These are phyloP conservation scores for Ophiothrix spiculata DNA, from an alignment of 35 echinoderm and acorn worm genomes.

Conservation along the genomic window DNA sequence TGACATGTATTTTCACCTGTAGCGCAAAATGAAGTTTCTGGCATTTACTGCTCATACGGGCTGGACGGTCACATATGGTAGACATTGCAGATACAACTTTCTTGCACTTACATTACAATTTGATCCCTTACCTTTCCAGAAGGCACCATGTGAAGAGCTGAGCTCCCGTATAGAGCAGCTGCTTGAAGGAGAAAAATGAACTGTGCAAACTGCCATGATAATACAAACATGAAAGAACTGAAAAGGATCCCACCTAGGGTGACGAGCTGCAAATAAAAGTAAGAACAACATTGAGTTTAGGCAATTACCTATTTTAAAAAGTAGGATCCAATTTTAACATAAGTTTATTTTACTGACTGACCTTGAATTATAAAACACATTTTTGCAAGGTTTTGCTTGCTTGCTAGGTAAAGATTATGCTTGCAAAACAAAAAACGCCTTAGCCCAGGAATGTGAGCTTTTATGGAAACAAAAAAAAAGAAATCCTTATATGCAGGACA, in stretches of 20 bases:
- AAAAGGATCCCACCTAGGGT: constrained; percentile 18
- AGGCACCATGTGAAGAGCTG: constrained; percentile 42
- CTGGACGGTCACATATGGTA: too few species aligned
- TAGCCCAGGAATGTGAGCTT: too few species aligned
- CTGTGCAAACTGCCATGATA: constrained; percentile 94
- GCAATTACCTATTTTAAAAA: not conserved
- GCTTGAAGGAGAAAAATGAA: constrained; percentile 85
- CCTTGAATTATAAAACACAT: not conserved
- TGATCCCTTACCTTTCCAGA: constrained; percentile 48
- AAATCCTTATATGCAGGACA: too few species aligned
- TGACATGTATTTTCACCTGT: too few species aligned
- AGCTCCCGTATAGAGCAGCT: constrained; percentile 46
- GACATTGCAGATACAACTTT: too few species aligned
- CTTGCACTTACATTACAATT: too few species aligned
- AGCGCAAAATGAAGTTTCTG: too few species aligned
- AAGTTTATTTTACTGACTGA: not conserved
- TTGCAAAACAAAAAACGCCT: too few species aligned
- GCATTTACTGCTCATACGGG: too few species aligned
- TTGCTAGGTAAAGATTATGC: too few species aligned
- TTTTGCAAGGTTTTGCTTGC: too few species aligned
- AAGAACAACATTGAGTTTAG: not conserved
- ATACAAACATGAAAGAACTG: constrained; percentile 68
- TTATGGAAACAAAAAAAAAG: too few species aligned
- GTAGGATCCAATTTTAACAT: not conserved
- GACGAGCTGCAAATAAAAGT: constrained; percentile 52